A percentile compares a stretch with the other conserved stretches of the same genome.
Evolutionary conservation across 2,113 vertebrate species (phyloP).

Genomic region (Dascyllus trimaculatus): DNA sequence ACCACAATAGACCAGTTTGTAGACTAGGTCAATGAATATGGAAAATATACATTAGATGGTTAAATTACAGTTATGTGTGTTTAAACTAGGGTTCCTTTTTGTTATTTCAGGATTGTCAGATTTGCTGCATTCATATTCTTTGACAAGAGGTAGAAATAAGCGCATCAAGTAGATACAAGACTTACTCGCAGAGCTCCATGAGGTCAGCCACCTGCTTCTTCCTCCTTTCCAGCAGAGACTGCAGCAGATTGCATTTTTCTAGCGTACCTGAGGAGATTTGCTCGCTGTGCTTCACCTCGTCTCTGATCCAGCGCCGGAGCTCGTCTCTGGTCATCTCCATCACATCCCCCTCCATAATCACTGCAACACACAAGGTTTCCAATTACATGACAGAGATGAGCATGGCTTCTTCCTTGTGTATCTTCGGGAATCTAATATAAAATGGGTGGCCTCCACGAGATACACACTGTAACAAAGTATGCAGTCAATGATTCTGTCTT

Average conservation of each 20-base stretch:
- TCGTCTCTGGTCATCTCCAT: conserved; percentile 65
- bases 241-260: conserved; percentile 47
- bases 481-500: no score
- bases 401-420: no score
- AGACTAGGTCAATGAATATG: no score
- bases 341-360: conserved; percentile 64
- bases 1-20: no score
- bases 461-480: no score
- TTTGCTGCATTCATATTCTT: not conserved
- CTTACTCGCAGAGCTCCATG: conserved; percentile 71
- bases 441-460: no score
- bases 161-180: not conserved
- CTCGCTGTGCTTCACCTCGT: conserved; percentile 33
- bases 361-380: conserved; percentile 28
- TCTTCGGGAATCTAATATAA: no score
- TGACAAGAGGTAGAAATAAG: not conserved
- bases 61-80: no score
- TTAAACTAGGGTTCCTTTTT: not conserved
- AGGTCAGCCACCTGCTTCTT: conserved; percentile 38
- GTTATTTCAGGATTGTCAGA: not conserved
- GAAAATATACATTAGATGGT: no score
- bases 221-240: conserved; percentile 60
- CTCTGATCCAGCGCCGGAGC: conserved; percentile 63
- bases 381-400: no score
- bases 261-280: conserved; percentile 13